These are phyloP conservation scores for Drosophila mayaguana DNA, from an alignment of 2,888 invertebrate species.

Conservation along the genomic window DNA sequence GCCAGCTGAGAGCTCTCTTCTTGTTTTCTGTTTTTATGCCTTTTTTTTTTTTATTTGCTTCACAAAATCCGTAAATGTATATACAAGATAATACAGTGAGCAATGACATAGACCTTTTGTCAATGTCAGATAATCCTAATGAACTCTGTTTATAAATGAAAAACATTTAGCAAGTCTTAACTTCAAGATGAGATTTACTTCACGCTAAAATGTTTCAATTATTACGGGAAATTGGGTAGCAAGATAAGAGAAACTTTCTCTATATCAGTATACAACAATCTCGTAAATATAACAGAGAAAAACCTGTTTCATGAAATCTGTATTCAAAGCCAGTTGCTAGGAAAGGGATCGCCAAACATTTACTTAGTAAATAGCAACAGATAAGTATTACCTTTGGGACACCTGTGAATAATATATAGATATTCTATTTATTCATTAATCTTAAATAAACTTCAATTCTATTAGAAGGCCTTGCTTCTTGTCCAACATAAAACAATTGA, in stretches of 20 bases:
- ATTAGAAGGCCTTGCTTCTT: not conserved
- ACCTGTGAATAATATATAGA: not conserved
- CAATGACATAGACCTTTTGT: conserved; percentile 35
- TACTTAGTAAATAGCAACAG: conserved; percentile 4
- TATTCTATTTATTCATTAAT: not conserved
- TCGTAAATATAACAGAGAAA: not conserved
- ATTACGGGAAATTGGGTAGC: not conserved
- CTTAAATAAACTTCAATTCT: not conserved
- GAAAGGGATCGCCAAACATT: not conserved
- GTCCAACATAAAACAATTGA: not conserved
- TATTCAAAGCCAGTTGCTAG: not conserved
- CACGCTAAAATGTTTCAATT: too few species aligned
- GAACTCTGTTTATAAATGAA: not conserved
- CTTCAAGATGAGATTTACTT: not conserved
- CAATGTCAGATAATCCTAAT: conserved; percentile 32
- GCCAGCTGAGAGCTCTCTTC: not conserved
- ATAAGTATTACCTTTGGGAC: too few species aligned
- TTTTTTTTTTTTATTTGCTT: conserved; percentile 16
- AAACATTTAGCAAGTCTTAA: conserved; percentile 1
- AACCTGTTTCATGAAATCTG: not conserved
- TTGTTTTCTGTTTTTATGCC: not conserved
- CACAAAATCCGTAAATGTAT: conserved; percentile 19
- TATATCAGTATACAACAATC: not conserved
- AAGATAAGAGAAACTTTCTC: not conserved
- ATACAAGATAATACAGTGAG: not conserved